Percentiles rank a stretch among this genome's conserved stretches.
These are phyloP conservation scores for Oxytorus armatus DNA, from an alignment of 2,888 invertebrate species.

Conservation along the genomic window DNA sequence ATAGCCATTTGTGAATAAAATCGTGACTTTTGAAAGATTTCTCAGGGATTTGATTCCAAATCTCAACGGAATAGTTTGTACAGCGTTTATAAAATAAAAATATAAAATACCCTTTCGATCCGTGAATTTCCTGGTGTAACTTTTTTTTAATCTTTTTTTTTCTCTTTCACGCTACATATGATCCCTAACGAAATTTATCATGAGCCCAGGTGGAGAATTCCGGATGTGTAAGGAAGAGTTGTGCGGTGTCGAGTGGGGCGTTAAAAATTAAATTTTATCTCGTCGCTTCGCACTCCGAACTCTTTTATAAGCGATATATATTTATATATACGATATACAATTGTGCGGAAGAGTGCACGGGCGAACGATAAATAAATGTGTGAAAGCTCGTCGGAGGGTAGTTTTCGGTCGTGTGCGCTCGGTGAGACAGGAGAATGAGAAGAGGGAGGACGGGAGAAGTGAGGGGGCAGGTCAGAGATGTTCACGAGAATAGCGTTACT, in stretches of 20 bases:
- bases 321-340: slow-evolving; percentile 44
- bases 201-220: slow-evolving; percentile 43
- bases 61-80: not conserved
- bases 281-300: slow-evolving; percentile 46
- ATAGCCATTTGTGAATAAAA: too few species aligned
- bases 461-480: slow-evolving; percentile 48
- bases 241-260: slow-evolving; percentile 44
- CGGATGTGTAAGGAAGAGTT: slow-evolving; percentile 42
- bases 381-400: slow-evolving; percentile 30
- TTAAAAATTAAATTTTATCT: slow-evolving; percentile 72
- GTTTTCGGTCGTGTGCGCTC: slow-evolving; percentile 29
- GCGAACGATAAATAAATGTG: slow-evolving; percentile 60
- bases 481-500: slow-evolving; percentile 44
- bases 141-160: not conserved
- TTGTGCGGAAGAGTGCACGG: slow-evolving; percentile 48
- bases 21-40: slow-evolving; percentile 43
- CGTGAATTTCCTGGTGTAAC: slow-evolving; percentile 29
- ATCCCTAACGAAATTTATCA: slow-evolving; percentile 47
- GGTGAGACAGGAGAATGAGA: slow-evolving; percentile 19
- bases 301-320: slow-evolving; percentile 28
- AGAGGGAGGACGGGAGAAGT: slow-evolving; percentile 12
- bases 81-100: not conserved
- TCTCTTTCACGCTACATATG: not conserved
- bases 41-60: slow-evolving; percentile 37
- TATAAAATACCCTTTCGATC: slow-evolving; percentile 19